These are phyloP conservation scores for Palythoa heliodiscus DNA, from an alignment of 92 coral and sea anemone species.

Conservation along the genomic window DNA sequence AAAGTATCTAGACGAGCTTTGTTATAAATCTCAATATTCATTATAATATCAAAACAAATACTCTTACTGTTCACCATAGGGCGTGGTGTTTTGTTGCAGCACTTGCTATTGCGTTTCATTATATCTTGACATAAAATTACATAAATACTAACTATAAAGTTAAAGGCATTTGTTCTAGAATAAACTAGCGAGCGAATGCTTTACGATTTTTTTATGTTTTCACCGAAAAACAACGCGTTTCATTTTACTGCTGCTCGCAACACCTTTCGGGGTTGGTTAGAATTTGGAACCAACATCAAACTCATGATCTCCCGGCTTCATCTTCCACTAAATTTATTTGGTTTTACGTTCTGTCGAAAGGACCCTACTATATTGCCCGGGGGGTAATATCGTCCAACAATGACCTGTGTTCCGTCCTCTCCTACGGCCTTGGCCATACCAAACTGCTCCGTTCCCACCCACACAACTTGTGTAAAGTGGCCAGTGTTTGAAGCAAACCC, in stretches of 20 bases:
- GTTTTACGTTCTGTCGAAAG: slow-evolving; percentile 88
- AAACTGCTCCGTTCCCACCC: slow-evolving; percentile 89
- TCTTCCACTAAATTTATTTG: slow-evolving; percentile 53
- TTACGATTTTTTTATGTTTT: neutral
- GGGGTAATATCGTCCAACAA: slow-evolving; percentile 92
- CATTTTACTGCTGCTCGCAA: slow-evolving; percentile 28
- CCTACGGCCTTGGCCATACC: slow-evolving; percentile 94
- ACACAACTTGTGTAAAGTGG: slow-evolving; percentile 87
- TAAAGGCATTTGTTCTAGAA: too few relatives aligned
- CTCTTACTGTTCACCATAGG: neutral
- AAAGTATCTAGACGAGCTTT: neutral
- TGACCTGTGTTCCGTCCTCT: slow-evolving; percentile 85
- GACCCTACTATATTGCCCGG: slow-evolving; percentile 93
- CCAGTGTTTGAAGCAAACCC: slow-evolving; percentile 91
- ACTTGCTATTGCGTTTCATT: neutral
- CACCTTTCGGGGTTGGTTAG: neutral
- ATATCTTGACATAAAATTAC: neutral
- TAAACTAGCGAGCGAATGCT: neutral
- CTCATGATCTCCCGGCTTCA: neutral
- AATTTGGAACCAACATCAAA: neutral
- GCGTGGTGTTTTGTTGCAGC: neutral
- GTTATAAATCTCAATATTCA: neutral
- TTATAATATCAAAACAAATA: neutral
- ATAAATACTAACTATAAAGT: neutral
- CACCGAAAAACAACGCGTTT: too few relatives aligned